A percentile compares a stretch with the other conserved stretches of the same genome.
These are phyloP conservation scores for Plectrocnemia conspersa DNA, from an alignment of 1,140 invertebrate genomes.

Conservation along the genomic window DNA sequence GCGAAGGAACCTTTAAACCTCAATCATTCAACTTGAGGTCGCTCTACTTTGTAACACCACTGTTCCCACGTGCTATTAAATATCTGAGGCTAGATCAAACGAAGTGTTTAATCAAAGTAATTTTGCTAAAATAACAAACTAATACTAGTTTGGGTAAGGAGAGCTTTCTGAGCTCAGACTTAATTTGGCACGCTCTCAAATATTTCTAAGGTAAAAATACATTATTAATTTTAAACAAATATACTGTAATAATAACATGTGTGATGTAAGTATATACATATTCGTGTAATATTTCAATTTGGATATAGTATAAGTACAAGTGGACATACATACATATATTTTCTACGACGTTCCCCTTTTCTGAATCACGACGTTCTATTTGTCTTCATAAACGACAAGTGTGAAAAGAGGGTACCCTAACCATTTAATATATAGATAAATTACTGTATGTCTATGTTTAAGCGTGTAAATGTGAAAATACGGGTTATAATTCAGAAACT, in stretches of 20 bases:
- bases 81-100: slow-evolving; percentile 10
- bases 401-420: slow-evolving; percentile 16
- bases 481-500: too few species aligned
- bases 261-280: not conserved
- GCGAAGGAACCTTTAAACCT: slow-evolving; percentile 11
- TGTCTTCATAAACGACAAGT: slow-evolving; percentile 17
- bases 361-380: slow-evolving; percentile 8
- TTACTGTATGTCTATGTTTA: too few species aligned
- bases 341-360: slow-evolving; percentile 6
- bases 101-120: not conserved
- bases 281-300: not conserved
- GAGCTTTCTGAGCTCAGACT: not conserved
- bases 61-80: slow-evolving; percentile 18
- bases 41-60: slow-evolving; percentile 13
- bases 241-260: too few species aligned
- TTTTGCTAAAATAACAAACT: too few species aligned
- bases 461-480: too few species aligned
- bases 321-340: not conserved
- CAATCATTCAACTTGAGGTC: slow-evolving; percentile 25
- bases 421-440: slow-evolving; percentile 19
- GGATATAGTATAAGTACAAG: not conserved
- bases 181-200: too few species aligned
- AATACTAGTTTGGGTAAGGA: too few species aligned
- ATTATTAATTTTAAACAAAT: too few species aligned
- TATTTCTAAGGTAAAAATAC: too few species aligned